These are phyloP conservation scores for Eilema caniola DNA, from an alignment of 2,888 invertebrate genomes.

Conservation along the genomic window DNA sequence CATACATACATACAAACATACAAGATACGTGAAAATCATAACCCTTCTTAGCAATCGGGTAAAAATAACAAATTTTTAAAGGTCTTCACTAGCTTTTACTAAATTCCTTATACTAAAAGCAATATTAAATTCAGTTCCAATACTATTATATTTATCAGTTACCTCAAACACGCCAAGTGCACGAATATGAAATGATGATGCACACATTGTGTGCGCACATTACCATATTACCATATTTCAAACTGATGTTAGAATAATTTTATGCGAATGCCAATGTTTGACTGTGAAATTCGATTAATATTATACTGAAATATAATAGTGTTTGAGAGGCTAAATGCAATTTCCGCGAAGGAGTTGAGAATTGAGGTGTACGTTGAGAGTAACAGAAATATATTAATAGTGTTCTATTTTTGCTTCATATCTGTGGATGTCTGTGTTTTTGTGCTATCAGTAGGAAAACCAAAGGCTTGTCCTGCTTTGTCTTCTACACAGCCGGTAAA, in stretches of 20 bases:
- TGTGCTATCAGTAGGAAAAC: too few species aligned
- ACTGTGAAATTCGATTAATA: conserved; percentile 48
- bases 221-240: conserved; percentile 49
- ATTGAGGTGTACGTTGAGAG: background rate
- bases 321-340: conserved; percentile 29
- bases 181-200: conserved; percentile 13
- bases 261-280: conserved; percentile 38
- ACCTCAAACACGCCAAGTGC: conserved; percentile 20
- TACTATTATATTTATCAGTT: background rate
- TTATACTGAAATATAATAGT: conserved; percentile 50
- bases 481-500: too few species aligned
- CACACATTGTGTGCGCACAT: conserved; percentile 33
- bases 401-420: too few species aligned
- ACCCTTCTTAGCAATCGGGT: too few species aligned
- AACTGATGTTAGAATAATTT: conserved; percentile 19
- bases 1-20: too few species aligned
- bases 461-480: too few species aligned
- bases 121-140: background rate
- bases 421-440: too few species aligned
- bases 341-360: background rate
- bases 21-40: too few species aligned
- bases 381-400: too few species aligned
- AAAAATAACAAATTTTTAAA: too few species aligned
- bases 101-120: too few species aligned
- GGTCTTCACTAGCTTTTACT: too few species aligned